Evolutionary conservation across 2,797 vertebrate genomes (phyloP).

Genomic region (Atherinosoma microstoma): DNA sequence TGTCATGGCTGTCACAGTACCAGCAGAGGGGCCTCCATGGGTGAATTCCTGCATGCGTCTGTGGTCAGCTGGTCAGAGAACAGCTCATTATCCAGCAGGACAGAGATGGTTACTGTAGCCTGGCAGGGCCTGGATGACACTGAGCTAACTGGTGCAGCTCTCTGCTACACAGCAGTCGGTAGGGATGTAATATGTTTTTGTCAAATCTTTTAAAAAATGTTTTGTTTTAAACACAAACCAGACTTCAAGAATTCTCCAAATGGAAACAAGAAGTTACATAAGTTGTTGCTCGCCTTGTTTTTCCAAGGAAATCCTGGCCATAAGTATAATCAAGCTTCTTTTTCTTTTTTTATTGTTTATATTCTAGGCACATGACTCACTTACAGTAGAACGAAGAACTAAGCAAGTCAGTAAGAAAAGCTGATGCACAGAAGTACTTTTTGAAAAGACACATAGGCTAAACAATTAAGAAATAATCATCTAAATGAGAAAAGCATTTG

Average conservation of each 20-base stretch:
- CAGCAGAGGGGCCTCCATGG: constrained; percentile 40
- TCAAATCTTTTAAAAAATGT: neutral
- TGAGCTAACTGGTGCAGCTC: constrained; percentile 12
- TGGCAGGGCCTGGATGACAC: constrained; percentile 26
- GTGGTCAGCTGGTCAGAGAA: constrained; percentile 54
- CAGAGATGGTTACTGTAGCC: constrained; percentile 33
- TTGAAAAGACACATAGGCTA: too few species aligned
- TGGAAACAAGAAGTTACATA: neutral
- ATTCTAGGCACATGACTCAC: neutral
- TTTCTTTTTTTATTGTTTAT: neutral
- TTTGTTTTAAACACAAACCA: neutral
- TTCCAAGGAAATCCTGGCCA: neutral
- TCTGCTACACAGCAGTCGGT: constrained; percentile 1
- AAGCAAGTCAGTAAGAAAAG: too few species aligned
- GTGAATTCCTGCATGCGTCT: constrained; percentile 45
- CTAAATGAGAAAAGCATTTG: neutral
- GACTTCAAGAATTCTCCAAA: neutral
- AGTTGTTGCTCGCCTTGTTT: neutral
- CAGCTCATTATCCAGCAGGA: constrained; percentile 44
- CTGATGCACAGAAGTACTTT: too few species aligned
- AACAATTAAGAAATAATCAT: neutral
- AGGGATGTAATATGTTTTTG: neutral
- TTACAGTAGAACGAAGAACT: too few species aligned
- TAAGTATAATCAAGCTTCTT: neutral
- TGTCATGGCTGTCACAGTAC: constrained; percentile 33